Evolutionary conservation across 2,888 invertebrate genomes (phyloP).

Genomic region (Teinopalpus imperialis): DNA sequence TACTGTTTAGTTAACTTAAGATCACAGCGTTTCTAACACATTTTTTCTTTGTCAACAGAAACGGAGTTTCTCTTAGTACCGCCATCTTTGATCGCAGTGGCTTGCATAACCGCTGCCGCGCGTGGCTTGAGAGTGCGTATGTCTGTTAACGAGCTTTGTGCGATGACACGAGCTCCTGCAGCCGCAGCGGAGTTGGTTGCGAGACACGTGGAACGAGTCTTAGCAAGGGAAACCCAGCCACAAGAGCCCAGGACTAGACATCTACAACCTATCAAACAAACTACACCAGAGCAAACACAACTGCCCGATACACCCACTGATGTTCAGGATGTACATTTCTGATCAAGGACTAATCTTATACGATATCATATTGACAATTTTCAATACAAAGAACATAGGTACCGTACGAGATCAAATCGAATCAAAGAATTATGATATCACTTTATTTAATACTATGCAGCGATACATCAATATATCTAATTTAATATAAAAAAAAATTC

Average conservation of each 20-base stretch:
- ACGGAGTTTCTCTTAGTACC: constrained; percentile 87
- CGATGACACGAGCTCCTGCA: constrained; percentile 72
- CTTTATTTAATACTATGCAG: too few species aligned
- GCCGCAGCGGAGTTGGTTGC: constrained; percentile 80
- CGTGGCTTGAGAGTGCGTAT: constrained; percentile 79
- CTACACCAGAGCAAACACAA: constrained; percentile 57
- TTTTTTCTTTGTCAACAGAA: constrained; percentile 77
- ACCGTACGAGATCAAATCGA: too few species aligned
- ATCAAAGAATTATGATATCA: too few species aligned
- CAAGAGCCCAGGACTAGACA: constrained; percentile 61
- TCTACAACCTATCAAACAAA: constrained; percentile 53
- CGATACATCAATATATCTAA: too few species aligned
- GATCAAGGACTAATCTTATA: constrained; percentile 40
- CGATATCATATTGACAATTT: too few species aligned
- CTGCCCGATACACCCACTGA: constrained; percentile 84
- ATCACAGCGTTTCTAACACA: too few species aligned
- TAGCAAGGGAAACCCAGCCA: constrained; percentile 80
- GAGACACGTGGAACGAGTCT: constrained; percentile 81
- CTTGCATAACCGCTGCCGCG: constrained; percentile 86
- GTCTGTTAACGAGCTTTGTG: constrained; percentile 68
- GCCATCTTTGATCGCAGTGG: constrained; percentile 86
- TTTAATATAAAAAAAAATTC: too few species aligned
- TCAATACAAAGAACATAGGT: too few species aligned
- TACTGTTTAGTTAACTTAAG: too few species aligned
- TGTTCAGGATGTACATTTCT: constrained; percentile 84